These are phyloP conservation scores for Drosophila biarmipes DNA, from an alignment of 1,140 invertebrate species.

Conservation along the genomic window DNA sequence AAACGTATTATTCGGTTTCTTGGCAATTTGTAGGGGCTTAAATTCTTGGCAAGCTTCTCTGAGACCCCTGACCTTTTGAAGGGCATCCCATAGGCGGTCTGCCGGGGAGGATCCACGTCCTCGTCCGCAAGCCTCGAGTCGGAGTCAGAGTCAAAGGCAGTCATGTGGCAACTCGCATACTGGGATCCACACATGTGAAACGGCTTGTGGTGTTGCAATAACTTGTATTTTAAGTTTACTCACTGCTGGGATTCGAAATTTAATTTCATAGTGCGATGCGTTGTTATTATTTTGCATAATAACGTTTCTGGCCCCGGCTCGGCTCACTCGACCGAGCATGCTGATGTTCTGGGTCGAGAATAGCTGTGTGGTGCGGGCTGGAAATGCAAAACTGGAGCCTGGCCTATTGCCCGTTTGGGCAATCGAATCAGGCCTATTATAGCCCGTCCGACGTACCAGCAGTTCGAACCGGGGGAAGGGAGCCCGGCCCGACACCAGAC, in stretches of 20 bases:
- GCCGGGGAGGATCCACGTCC: constrained; percentile 7
- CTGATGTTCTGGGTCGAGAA: background rate
- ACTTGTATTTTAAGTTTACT: constrained; percentile 82
- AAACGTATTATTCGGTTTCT: background rate
- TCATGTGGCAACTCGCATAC: constrained; percentile 72
- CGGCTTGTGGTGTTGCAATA: constrained; percentile 58
- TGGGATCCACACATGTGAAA: constrained; percentile 14
- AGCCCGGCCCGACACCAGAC: constrained; percentile 9
- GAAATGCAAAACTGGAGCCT: constrained; percentile 1
- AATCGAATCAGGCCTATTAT: constrained; percentile 53
- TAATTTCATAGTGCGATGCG: constrained; percentile 82
- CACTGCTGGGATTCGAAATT: constrained; percentile 81
- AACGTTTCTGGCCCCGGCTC: constrained; percentile 64
- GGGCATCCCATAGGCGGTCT: constrained; percentile 50
- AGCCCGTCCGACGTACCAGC: constrained; percentile 23
- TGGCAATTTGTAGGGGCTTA: background rate
- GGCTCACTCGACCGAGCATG: constrained; percentile 8
- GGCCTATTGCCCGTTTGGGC: constrained; percentile 36
- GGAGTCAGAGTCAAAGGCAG: constrained; percentile 61
- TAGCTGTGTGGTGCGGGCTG: background rate
- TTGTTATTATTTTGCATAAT: constrained; percentile 84
- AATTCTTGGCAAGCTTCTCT: background rate
- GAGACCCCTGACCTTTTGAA: background rate
- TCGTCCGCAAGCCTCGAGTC: constrained; percentile 23
- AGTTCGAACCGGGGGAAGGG: constrained; percentile 9